Evolutionary conservation across 1,140 invertebrate species (phyloP), one percentile per base, ranked within the genome.

Genomic region (Drosophila pachea): DNA sequence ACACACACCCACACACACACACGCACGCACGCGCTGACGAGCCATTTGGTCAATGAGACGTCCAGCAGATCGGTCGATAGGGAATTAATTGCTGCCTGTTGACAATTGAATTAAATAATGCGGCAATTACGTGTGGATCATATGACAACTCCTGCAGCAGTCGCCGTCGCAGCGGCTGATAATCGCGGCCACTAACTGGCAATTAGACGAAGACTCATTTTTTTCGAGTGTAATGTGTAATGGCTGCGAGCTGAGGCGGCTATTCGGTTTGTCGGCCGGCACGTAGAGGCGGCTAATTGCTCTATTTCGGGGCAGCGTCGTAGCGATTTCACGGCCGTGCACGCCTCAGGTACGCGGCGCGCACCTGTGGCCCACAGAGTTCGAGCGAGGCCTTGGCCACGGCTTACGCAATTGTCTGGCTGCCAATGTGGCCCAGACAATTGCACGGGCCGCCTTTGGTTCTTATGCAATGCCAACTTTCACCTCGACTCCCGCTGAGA

Each of bases 221-320:
- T 8, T 11, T 33, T 35, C 2, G 33, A 53, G 16, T 52, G 32
- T 14, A 54, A 54, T 22, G n/a, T 40, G 16, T 5, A 74, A 73
- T 61, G 63, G 74, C 67, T 53, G 22, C 40, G 14, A 43, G 11
- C 7, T 4, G 52, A 54, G 29, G 40, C 63, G 58, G 56, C 35
- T 8, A 66, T 48, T 78, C 40, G 42, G 14, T 40, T 55, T 59
- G 68, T 14, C 63, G 40, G 54, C 67, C 36, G 38, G 50, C 78
- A 84, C 78, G 78, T 84, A 84, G 79, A 33, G 68, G 78, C 79
- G 76, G 78, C 65, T 83, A 83, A 83, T 83, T 84, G 69, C 79
- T 83, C 76, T 83, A 84, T 83, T 84, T 82, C 73, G 75, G 60
- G 60, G 48, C 48, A 66, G 36, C 38, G 45, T 66, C 9, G 43